Conservation (phyloP, 2,797 vertebrate species). For the Rhynchonycteris naso region DNA sequence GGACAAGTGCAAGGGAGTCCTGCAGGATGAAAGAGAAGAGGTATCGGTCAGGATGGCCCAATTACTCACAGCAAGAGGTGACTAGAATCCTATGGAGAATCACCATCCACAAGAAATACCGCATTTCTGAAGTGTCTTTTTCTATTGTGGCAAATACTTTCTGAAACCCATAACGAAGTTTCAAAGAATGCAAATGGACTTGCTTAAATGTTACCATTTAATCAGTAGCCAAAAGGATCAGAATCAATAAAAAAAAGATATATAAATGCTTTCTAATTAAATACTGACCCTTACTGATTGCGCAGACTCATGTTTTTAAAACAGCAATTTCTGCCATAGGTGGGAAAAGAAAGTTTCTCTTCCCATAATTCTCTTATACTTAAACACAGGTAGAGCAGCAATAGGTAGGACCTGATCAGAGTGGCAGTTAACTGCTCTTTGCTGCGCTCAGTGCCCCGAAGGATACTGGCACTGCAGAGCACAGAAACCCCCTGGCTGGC, state of each 20-base stretch:
- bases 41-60: neutral
- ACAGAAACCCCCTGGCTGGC: neutral
- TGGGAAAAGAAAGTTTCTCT: neutral
- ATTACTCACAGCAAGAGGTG: neutral
- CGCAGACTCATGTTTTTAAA: neutral
- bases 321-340: neutral
- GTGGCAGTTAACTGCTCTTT: neutral
- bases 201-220: neutral
- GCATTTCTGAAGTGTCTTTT: neutral
- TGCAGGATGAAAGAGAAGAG: slow-evolving; percentile 72
- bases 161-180: neutral
- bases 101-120: neutral
- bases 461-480: neutral
- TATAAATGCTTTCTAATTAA: neutral
- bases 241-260: neutral
- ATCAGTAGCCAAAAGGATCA: neutral
- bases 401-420: neutral
- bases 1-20: slow-evolving; percentile 95
- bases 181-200: neutral
- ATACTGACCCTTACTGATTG: neutral
- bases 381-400: neutral
- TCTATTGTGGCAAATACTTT: neutral
- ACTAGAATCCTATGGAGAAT: neutral
- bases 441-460: neutral
- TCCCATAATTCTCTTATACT: neutral